Conservation (phyloP, 2,113 vertebrate genomes). For the Tonatia bakeri region DNA sequence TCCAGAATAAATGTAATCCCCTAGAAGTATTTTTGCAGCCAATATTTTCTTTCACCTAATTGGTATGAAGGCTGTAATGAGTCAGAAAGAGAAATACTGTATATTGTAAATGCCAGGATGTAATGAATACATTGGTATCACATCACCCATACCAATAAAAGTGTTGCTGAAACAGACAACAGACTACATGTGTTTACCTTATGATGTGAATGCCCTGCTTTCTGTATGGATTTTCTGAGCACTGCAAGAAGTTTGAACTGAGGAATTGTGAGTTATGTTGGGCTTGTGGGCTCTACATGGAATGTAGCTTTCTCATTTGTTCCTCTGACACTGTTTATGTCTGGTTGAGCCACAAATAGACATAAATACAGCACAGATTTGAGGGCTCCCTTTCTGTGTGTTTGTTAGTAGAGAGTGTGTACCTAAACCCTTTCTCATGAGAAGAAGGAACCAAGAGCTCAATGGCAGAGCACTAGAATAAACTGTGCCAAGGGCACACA, state of each 20-base stretch:
- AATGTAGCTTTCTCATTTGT: slow-evolving; percentile 44
- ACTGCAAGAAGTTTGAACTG: slow-evolving; percentile 17
- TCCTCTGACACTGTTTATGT: slow-evolving; percentile 59
- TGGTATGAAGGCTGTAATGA: slow-evolving; percentile 57
- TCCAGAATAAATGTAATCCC: slow-evolving; percentile 66
- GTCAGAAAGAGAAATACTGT: slow-evolving; percentile 50
- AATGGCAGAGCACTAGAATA: background rate
- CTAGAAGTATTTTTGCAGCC: slow-evolving; percentile 61
- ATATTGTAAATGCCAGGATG: slow-evolving; percentile 64
- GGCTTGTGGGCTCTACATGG: background rate
- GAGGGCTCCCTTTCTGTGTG: background rate
- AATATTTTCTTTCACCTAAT: slow-evolving; percentile 55
- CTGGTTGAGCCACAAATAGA: slow-evolving; percentile 15
- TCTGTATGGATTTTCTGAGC: background rate
- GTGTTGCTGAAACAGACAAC: slow-evolving; percentile 46
- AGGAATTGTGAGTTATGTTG: background rate
- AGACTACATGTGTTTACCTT: slow-evolving; percentile 45
- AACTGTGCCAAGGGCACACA: fast-evolving
- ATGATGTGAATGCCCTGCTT: slow-evolving; percentile 41
- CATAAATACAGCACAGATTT: background rate
- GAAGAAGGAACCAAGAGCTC: background rate
- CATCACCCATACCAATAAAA: background rate
- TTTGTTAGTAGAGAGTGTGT: background rate
- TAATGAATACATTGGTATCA: slow-evolving; percentile 53
- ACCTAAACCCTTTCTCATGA: background rate